Percentiles rank a stretch among this genome's conserved stretches.
Evolutionary conservation across 2,113 vertebrate species (phyloP).

Genomic region (Embiotoca jacksoni): DNA sequence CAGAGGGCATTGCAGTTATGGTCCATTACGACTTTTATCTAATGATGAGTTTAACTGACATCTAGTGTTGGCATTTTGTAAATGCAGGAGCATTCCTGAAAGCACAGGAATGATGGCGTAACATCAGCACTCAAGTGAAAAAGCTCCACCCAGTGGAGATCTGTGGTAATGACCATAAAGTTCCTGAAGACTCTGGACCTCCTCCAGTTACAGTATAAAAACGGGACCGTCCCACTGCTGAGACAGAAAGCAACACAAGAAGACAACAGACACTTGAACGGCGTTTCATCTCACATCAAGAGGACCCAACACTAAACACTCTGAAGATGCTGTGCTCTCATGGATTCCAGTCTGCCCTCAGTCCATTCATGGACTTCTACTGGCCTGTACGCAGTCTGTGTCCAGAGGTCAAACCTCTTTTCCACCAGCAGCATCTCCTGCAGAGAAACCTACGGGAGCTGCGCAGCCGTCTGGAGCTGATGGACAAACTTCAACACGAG

Average conservation of each 20-base stretch:
- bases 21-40: neutral
- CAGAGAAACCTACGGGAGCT: conserved; percentile 64
- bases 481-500: conserved; percentile 68
- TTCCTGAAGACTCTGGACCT: conserved; percentile 39
- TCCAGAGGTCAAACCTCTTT: conserved; percentile 72
- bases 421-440: conserved; percentile 71
- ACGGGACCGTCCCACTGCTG: conserved; percentile 26
- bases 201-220: conserved; percentile 18
- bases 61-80: neutral
- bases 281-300: neutral
- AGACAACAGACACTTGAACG: conserved; percentile 4
- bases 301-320: neutral
- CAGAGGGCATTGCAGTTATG: neutral
- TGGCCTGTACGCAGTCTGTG: conserved; percentile 69
- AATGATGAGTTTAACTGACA: neutral
- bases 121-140: neutral
- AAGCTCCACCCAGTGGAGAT: conserved; percentile 27
- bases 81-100: conserved; percentile 3
- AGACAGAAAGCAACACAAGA: conserved; percentile 29
- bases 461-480: conserved; percentile 50
- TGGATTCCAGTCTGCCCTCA: conserved; percentile 40
- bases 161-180: conserved; percentile 26
- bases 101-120: neutral
- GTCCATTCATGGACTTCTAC: conserved; percentile 31
- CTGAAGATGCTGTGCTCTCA: conserved; percentile 41